These are phyloP conservation scores for Lepidocyrtinus sp. DNA, from an alignment of 2,888 invertebrate genomes.

Conservation along the genomic window DNA sequence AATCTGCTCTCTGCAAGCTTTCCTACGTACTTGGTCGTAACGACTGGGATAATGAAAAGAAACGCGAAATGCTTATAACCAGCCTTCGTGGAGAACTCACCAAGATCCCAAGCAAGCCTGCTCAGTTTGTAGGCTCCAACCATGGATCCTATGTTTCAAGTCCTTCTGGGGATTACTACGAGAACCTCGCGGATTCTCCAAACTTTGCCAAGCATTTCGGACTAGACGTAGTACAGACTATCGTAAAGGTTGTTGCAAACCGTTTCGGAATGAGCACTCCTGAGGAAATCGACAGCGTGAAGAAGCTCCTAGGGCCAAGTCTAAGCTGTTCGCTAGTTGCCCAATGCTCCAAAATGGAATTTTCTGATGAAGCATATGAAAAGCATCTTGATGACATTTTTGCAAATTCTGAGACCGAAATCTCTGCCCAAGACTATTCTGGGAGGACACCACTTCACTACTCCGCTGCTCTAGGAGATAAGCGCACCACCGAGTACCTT, in stretches of 20 bases:
- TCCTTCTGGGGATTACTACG: slow-evolving; percentile 39
- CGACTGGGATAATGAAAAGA: slow-evolving; percentile 78
- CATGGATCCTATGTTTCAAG: slow-evolving; percentile 37
- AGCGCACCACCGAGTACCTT: slow-evolving; percentile 80
- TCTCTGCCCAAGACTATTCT: slow-evolving; percentile 64
- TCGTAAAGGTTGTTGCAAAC: slow-evolving; percentile 77
- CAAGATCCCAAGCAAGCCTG: slow-evolving; percentile 69
- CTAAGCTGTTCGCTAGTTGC: slow-evolving; percentile 80
- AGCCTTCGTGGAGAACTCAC: slow-evolving; percentile 89
- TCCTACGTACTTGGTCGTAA: slow-evolving; percentile 89
- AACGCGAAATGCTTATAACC: slow-evolving; percentile 83
- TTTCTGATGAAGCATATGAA: slow-evolving; percentile 73
- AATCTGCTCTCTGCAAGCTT: slow-evolving; percentile 93
- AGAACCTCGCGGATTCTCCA: slow-evolving; percentile 40
- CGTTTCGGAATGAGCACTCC: slow-evolving; percentile 76
- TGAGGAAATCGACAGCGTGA: slow-evolving; percentile 76
- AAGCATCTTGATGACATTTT: slow-evolving; percentile 74
- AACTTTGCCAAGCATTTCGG: slow-evolving; percentile 54
- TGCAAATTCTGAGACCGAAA: slow-evolving; percentile 64
- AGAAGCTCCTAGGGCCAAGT: slow-evolving; percentile 80
- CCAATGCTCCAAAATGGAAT: slow-evolving; percentile 69
- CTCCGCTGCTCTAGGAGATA: slow-evolving; percentile 82
- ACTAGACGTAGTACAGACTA: slow-evolving; percentile 73
- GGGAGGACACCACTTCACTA: slow-evolving; percentile 76
- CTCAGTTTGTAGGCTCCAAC: slow-evolving; percentile 45